Base-by-base conservation (phyloP, 2,113 vertebrate genomes). In the Caloenas nicobarica region DNA sequence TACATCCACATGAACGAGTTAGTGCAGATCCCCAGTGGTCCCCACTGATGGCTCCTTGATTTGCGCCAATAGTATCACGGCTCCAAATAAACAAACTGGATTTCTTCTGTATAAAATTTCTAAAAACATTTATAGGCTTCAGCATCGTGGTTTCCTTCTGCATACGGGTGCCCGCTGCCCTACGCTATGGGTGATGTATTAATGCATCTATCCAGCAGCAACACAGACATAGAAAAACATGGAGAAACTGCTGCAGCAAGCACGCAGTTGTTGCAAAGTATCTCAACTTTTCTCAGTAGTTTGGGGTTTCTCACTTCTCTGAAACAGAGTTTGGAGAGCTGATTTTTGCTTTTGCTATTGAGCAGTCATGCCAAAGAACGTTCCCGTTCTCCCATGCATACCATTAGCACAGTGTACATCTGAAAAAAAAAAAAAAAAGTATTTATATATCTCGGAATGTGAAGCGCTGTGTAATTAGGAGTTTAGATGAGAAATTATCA, bases 401-500 rank as follows among this genome's bases (percentile, higher is more conserved):
- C 86, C 92, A 96, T 96, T 95, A 96, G 95, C 92, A 89, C 96
- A 92, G 92, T 94, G 95, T 96, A 96, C 95, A 91, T 92, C 77
- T 92, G 92, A 97, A 96, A 85, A 53, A 89, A 86, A 16, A 44
- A 17, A 97, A 96, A 85, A 51, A 89, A 65, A 38, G 78, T 92
- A 93, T 97, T 95, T 97, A 93, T 96, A 93, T 56, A 94, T 60
- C 92, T 61, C 70, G 26, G 86, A 94, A 92, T 89, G 88, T 51
- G 93, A 90, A 94, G 86, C 61, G 73, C 93, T 85, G 96, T 33
- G 96, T 80, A 96, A 95, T 94, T 94, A 96, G 83, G 74, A 93
- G 95, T 91, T 90, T 92, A 96, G 96, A 91, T 3, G 58, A 92
- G 88, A 87, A 91, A 81, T 81, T 79, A 85, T 34, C 6, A 0